Evolutionary conservation across 1,140 invertebrate species (phyloP).

Genomic region (Leptoteleia sp.): DNA sequence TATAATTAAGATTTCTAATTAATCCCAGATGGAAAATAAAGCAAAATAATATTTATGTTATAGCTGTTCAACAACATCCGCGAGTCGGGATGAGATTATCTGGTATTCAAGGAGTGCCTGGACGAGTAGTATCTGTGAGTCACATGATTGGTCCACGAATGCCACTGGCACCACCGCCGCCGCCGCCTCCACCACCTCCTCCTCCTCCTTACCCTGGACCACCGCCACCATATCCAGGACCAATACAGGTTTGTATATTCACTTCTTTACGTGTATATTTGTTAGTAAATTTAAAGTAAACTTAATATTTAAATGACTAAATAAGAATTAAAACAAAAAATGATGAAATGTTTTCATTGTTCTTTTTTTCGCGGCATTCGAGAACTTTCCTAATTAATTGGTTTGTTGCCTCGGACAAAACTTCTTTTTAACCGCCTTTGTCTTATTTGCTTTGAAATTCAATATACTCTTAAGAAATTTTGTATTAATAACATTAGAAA

Average conservation of each 20-base stretch:
- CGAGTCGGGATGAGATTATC: conserved; percentile 75
- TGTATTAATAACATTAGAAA: conserved; percentile 33
- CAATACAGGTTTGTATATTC: conserved; percentile 74
- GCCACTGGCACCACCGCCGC: conserved; percentile 82
- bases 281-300: too few species aligned
- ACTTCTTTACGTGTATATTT: too few species aligned
- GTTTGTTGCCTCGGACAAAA: too few species aligned
- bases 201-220: conserved; percentile 83
- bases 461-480: conserved; percentile 65
- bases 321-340: too few species aligned
- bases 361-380: too few species aligned
- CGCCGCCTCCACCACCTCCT: conserved; percentile 84
- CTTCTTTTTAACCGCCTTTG: too few species aligned
- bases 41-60: neutral
- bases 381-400: too few species aligned
- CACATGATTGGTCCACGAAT: conserved; percentile 79
- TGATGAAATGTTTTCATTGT: too few species aligned
- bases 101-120: conserved; percentile 75
- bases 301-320: neutral
- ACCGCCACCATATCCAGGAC: conserved; percentile 86
- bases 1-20: too few species aligned
- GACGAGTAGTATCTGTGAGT: conserved; percentile 77
- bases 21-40: too few species aligned
- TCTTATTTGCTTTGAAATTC: conserved; percentile 67
- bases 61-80: conserved; percentile 72